Conservation (phyloP, 2,113 vertebrate genomes). For the Capreolus pygargus region DNA sequence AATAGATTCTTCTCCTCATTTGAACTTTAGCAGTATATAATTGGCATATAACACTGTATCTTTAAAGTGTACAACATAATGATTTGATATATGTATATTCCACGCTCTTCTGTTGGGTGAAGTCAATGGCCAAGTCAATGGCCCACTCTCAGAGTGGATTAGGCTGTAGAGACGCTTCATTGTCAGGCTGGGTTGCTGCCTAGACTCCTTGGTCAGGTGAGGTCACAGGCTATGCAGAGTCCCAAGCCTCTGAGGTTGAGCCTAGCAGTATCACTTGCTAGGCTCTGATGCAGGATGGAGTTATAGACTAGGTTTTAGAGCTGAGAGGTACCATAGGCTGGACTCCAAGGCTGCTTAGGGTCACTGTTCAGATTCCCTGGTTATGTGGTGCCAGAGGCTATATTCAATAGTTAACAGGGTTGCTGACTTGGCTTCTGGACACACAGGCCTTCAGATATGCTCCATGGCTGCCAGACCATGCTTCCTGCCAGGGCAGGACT, state of each 20-base stretch:
- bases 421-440: not conserved
- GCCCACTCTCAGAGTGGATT: not conserved
- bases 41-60: not conserved
- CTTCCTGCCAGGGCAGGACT: not conserved
- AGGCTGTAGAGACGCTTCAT: not conserved
- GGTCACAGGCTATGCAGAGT: not conserved
- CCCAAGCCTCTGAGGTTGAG: not conserved
- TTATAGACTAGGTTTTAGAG: not conserved
- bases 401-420: not conserved
- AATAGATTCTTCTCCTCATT: not conserved
- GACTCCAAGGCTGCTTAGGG: not conserved
- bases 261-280: not conserved
- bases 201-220: not conserved
- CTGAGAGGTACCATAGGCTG: not conserved
- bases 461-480: not conserved
- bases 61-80: not conserved
- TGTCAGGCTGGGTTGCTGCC: not conserved
- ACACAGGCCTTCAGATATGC: not conserved
- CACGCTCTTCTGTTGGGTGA: not conserved
- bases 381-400: not conserved
- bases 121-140: not conserved
- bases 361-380: not conserved
- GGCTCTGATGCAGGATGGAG: not conserved
- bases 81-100: not conserved
- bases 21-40: not conserved